Conservation (phyloP, 1,140 invertebrate genomes). For the Lanistes nyassanus region DNA sequence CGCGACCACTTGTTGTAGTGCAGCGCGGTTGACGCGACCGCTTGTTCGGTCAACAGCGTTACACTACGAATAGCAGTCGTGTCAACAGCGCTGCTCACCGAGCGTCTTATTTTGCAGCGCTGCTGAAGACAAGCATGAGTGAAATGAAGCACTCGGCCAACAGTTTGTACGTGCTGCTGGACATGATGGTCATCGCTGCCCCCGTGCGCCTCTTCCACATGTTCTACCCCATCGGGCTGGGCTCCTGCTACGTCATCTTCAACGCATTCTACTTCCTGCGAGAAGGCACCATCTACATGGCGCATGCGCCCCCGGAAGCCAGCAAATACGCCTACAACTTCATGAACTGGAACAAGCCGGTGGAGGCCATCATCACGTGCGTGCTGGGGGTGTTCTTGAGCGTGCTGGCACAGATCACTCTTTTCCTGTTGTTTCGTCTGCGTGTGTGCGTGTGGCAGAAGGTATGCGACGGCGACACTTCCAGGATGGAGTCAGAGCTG, state of each 20-base stretch:
- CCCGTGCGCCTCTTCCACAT: slow-evolving; percentile 61
- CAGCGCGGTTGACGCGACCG: too few relatives aligned
- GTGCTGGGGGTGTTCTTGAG: slow-evolving; percentile 50
- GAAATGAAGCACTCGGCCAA: slow-evolving; percentile 60
- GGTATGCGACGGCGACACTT: slow-evolving; percentile 34
- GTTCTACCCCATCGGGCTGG: slow-evolving; percentile 56
- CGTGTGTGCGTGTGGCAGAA: slow-evolving; percentile 45
- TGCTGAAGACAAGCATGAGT: slow-evolving; percentile 38
- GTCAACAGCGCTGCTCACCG: too few relatives aligned
- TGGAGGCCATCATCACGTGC: slow-evolving; percentile 57
- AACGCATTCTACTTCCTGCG: slow-evolving; percentile 62
- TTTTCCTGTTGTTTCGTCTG: slow-evolving; percentile 50
- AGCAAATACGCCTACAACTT: slow-evolving; percentile 57
- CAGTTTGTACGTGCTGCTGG: slow-evolving; percentile 54
- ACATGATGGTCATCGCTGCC: slow-evolving; percentile 54
- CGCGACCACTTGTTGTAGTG: too few relatives aligned
- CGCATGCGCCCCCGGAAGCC: slow-evolving; percentile 24
- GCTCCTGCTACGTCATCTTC: slow-evolving; percentile 60
- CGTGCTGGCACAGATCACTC: slow-evolving; percentile 47
- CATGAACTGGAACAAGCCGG: slow-evolving; percentile 59
- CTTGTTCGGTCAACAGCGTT: too few relatives aligned
- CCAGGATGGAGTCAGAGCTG: slow-evolving; percentile 48
- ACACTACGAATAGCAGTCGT: too few relatives aligned
- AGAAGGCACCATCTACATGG: slow-evolving; percentile 48
- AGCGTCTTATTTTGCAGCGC: too few relatives aligned